Evolutionary conservation across 2,888 invertebrate genomes (phyloP).

Genomic region (Oscheius sp.): DNA sequence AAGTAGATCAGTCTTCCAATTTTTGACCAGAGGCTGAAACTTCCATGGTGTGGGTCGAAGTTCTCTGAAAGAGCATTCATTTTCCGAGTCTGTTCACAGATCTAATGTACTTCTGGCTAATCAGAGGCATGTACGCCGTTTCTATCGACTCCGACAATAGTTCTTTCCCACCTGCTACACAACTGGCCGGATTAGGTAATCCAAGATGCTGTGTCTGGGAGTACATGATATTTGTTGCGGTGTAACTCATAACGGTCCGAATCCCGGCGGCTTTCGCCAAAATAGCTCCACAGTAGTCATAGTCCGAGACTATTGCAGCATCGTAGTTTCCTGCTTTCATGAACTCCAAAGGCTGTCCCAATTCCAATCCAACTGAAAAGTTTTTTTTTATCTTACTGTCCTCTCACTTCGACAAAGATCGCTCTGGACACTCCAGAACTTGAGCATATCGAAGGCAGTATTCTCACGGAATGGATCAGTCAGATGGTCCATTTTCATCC

Average conservation of each 20-base stretch:
- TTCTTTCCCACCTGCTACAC: conserved; percentile 26
- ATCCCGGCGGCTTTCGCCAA: conserved; percentile 31
- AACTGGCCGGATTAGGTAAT: conserved; percentile 31
- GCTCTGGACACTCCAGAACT: conserved; percentile 7
- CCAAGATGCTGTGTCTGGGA: conserved; percentile 18
- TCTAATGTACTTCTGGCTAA: not conserved
- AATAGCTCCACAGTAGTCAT: conserved; percentile 43
- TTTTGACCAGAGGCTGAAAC: conserved; percentile 12
- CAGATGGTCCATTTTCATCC: conserved; percentile 40
- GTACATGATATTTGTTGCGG: conserved; percentile 32
- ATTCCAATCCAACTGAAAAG: conserved; percentile 36
- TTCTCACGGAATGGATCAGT: conserved; percentile 40
- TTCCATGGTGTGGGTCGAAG: conserved; percentile 27
- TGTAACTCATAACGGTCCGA: conserved; percentile 34
- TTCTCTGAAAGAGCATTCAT: conserved; percentile 5
- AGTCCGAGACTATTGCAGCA: conserved; percentile 41
- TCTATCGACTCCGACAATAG: not conserved
- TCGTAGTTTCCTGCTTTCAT: conserved; percentile 42
- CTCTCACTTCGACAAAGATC: conserved; percentile 22
- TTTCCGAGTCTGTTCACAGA: not conserved
- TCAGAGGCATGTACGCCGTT: too few relatives aligned
- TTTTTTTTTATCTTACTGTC: not conserved
- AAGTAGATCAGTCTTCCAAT: conserved; percentile 18
- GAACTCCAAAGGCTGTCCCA: conserved; percentile 39
- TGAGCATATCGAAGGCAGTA: conserved; percentile 23